Evolutionary conservation across 1,140 invertebrate genomes (phyloP).

Genomic region (Drosophila rhopaloa): DNA sequence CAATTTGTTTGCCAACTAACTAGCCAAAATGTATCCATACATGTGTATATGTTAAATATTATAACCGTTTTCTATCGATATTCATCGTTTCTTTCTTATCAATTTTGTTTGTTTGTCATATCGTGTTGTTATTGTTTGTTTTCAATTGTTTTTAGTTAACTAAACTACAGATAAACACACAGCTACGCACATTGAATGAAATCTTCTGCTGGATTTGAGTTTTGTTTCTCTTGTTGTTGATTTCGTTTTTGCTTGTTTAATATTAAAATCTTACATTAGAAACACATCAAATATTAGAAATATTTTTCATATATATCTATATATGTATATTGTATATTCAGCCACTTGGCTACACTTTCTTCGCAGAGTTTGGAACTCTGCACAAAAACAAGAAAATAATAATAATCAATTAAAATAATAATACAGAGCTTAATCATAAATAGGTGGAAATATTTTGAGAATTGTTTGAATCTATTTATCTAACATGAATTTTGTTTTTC

Average conservation of each 20-base stretch:
- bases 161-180: constrained; percentile 53
- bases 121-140: constrained; percentile 35
- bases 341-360: constrained; percentile 24
- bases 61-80: constrained; percentile 10
- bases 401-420: constrained; percentile 54
- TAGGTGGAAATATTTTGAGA: constrained; percentile 59
- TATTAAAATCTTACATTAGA: constrained; percentile 77
- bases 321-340: constrained; percentile 48
- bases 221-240: constrained; percentile 44
- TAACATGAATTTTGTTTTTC: constrained; percentile 25
- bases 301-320: constrained; percentile 66
- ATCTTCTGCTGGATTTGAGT: constrained; percentile 44
- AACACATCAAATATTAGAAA: constrained; percentile 78
- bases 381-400: constrained; percentile 34
- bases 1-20: constrained; percentile 51
- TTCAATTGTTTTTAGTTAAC: constrained; percentile 46
- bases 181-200: constrained; percentile 55
- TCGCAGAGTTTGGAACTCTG: constrained; percentile 68
- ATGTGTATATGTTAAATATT: constrained; percentile 31
- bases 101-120: constrained; percentile 39
- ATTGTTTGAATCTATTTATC: constrained; percentile 38
- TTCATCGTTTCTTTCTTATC: constrained; percentile 11
- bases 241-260: constrained; percentile 53
- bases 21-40: constrained; percentile 38
- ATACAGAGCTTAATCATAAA: constrained; percentile 59